Evolutionary conservation across 2,888 invertebrate genomes (phyloP), one percentile per base, ranked within the genome.

Genomic region (Drosophila cognata): DNA sequence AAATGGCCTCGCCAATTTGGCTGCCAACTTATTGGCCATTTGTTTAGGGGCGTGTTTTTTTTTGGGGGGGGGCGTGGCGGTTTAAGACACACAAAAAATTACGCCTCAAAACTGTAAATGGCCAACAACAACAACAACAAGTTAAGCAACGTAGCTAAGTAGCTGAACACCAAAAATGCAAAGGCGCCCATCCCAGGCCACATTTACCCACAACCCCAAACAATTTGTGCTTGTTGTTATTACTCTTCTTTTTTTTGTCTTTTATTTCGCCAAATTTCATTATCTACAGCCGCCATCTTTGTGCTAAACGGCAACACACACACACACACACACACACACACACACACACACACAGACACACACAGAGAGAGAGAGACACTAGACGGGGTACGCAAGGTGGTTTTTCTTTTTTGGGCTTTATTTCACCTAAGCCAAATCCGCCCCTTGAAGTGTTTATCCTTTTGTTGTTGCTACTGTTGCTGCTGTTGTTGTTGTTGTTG

Each of bases 361-460:
- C 2, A 21, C n/a, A n/a, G n/a, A n/a, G 1, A 46, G 21, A 46
- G 21, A 46, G 21, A 21, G 46, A 43, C 2, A 21, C 21, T 3
- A 13, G 35, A 46, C 48, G 11, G 38, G 43, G 48, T 46, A 13
- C 21, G 21, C 4, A 25, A 16, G 60, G 56, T 28, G 13, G 33
- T 11, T 46, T 21, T 68, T 36, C 43, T 77, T 73, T 50, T 71
- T 67, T 73, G 66, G 69, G 62, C 74, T 74, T 64, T 74, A 75
- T 65, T 75, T 82, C 71, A 72, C 74, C 80, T 85, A 87, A 87
- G 91, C 91, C 74, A 87, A 87, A 91, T 91, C 91, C 90, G 86
- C 90, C 91, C 91, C 90, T 84, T 82, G 75, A 91, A 91, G 88
- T 88, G 90, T 85, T 89, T 87, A 91, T 87, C 86, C 88, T 79